Conservation (phyloP, 2,113 vertebrate species). For the Oreochromis tanganicae region DNA sequence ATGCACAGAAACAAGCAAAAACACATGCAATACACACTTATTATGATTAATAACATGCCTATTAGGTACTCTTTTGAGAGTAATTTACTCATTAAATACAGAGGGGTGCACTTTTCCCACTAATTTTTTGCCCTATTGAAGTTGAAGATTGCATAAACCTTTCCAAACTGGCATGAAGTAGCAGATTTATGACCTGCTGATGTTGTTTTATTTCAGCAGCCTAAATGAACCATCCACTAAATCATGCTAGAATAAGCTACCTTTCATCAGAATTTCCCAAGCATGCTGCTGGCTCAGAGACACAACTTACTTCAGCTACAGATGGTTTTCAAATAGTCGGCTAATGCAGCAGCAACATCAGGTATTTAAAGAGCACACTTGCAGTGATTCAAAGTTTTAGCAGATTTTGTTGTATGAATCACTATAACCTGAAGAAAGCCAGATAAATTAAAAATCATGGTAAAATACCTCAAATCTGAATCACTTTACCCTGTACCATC, state of each 20-base stretch:
- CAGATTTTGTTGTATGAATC: neutral
- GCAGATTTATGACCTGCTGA: constrained; percentile 12
- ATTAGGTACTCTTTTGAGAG: neutral
- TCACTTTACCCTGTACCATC: neutral
- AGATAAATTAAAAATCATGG: neutral
- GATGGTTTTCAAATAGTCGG: neutral
- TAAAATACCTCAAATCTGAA: neutral
- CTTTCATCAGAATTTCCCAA: constrained; percentile 18
- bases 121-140: neutral
- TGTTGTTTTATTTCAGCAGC: neutral
- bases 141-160: constrained; percentile 3
- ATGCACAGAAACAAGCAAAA: neutral
- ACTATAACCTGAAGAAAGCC: neutral
- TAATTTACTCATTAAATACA: neutral
- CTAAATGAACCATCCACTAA: neutral
- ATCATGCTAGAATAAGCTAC: neutral
- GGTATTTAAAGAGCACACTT: neutral
- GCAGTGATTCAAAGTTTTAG: neutral
- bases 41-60: constrained; percentile 3
- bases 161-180: neutral
- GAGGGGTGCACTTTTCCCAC: neutral
- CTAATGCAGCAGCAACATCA: neutral
- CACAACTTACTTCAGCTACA: neutral
- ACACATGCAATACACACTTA: neutral
- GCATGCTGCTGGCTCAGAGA: neutral